These are phyloP conservation scores for Corythucha ciliata DNA, from an alignment of 2,888 invertebrate species.

Conservation along the genomic window DNA sequence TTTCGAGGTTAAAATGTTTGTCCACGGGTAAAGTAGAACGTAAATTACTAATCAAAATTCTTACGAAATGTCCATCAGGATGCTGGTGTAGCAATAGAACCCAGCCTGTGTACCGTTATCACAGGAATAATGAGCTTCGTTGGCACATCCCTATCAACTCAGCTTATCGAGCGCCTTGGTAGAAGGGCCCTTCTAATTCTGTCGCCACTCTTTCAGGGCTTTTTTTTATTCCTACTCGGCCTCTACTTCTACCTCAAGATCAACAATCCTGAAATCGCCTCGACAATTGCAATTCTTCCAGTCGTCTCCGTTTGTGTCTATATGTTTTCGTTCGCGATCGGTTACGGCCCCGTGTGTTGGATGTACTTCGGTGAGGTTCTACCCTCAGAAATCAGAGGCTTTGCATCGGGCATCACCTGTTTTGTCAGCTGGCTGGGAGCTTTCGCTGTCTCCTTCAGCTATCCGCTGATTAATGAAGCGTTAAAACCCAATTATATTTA, in stretches of 20 bases:
- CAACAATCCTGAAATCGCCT: constrained; percentile 42
- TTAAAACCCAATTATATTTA: constrained; percentile 48
- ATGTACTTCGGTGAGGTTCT: constrained; percentile 76
- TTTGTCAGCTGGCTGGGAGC: constrained; percentile 74
- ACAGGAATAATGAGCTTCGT: constrained; percentile 75
- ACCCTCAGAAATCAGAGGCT: constrained; percentile 65
- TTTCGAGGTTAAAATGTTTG: constrained; percentile 53
- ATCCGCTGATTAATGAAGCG: constrained; percentile 49
- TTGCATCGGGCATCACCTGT: constrained; percentile 67
- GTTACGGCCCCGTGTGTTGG: constrained; percentile 79
- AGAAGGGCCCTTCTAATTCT: constrained; percentile 63
- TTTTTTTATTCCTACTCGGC: constrained; percentile 61
- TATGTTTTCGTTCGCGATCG: constrained; percentile 66
- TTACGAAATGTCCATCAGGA: too few species aligned
- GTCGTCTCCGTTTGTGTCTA: constrained; percentile 62
- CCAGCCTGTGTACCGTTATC: constrained; percentile 60
- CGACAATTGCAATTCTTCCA: constrained; percentile 41
- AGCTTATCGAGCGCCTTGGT: constrained; percentile 72
- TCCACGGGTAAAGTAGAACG: too few species aligned
- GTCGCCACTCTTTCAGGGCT: constrained; percentile 61
- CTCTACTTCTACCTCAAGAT: constrained; percentile 52
- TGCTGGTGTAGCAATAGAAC: constrained; percentile 51
- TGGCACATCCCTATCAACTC: constrained; percentile 62
- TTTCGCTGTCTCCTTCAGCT: constrained; percentile 60
- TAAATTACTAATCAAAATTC: too few species aligned